Conservation (phyloP, 1,140 invertebrate genomes). For the Rhopalosiphum maidis region DNA sequence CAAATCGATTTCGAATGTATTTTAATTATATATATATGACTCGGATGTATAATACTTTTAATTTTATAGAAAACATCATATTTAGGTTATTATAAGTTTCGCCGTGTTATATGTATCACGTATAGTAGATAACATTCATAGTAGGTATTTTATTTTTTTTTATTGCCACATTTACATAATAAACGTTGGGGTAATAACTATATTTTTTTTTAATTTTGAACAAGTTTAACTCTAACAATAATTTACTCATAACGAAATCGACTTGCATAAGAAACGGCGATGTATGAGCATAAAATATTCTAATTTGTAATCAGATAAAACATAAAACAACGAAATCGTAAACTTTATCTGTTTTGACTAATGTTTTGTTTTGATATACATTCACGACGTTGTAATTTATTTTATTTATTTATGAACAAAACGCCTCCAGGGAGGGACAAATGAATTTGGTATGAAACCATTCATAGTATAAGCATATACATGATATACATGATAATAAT, state of each 20-base stretch:
- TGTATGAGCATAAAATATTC: constrained; percentile 21
- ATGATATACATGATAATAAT: not conserved
- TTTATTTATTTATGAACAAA: not conserved
- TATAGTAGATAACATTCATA: not conserved
- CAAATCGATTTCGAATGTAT: not conserved
- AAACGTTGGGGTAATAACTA: not conserved
- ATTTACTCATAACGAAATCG: not conserved
- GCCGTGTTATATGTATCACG: not conserved
- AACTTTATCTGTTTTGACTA: not conserved
- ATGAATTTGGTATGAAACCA: not conserved
- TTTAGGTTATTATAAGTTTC: not conserved
- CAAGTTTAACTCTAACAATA: not conserved
- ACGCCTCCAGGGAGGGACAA: not conserved
- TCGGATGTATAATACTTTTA: no score
- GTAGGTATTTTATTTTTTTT: not conserved
- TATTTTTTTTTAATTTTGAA: not conserved
- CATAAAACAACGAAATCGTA: not conserved
- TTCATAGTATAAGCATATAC: not conserved
- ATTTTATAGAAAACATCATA: no score
- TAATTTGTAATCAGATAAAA: constrained; percentile 36
- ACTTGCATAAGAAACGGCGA: not conserved
- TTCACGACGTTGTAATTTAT: not conserved
- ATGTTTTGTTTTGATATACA: not conserved
- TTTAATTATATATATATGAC: not conserved
- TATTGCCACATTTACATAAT: not conserved